Conservation (phyloP, 2,113 vertebrate genomes). For the Trichomycterus rosablanca region DNA sequence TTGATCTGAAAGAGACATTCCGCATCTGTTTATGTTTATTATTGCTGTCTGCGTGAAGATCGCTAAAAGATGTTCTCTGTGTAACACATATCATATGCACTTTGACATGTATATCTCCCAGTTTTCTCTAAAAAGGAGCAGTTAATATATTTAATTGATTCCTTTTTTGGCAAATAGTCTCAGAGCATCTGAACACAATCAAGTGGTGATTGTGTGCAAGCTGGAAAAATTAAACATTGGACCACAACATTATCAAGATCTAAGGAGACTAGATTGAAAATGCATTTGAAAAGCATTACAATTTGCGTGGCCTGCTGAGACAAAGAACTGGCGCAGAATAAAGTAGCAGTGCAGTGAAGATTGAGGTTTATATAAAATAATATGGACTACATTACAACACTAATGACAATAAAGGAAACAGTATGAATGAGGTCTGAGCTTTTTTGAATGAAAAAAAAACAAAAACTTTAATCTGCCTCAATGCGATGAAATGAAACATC, state of each 20-base stretch:
- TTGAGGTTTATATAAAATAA: constrained; percentile 11
- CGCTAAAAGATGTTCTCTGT: constrained; percentile 31
- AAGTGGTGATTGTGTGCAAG: constrained; percentile 39
- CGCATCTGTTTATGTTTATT: constrained; percentile 52
- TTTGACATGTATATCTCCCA: constrained; percentile 34
- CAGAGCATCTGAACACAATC: constrained; percentile 36
- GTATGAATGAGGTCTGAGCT: too few species aligned
- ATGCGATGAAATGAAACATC: too few species aligned
- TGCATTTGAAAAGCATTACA: constrained; percentile 22
- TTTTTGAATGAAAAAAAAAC: too few species aligned
- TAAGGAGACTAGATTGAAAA: constrained; percentile 36
- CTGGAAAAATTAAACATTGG: constrained; percentile 52
- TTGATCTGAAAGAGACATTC: constrained; percentile 35
- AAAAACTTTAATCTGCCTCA: too few species aligned
- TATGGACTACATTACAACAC: neutral
- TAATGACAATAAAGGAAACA: too few species aligned
- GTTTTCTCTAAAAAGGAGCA: constrained; percentile 47
- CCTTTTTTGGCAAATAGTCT: constrained; percentile 51
- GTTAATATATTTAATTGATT: constrained; percentile 48
- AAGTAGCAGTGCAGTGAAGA: neutral
- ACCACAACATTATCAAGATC: constrained; percentile 39
- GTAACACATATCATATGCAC: constrained; percentile 32
- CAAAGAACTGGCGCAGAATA: neutral
- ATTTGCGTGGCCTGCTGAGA: constrained; percentile 16
- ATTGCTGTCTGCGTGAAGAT: constrained; percentile 38